phyloP scores from a whole-genome alignment of 37 sponge, comb jelly and placozoan species.

The Halichondria panicea region DNA sequence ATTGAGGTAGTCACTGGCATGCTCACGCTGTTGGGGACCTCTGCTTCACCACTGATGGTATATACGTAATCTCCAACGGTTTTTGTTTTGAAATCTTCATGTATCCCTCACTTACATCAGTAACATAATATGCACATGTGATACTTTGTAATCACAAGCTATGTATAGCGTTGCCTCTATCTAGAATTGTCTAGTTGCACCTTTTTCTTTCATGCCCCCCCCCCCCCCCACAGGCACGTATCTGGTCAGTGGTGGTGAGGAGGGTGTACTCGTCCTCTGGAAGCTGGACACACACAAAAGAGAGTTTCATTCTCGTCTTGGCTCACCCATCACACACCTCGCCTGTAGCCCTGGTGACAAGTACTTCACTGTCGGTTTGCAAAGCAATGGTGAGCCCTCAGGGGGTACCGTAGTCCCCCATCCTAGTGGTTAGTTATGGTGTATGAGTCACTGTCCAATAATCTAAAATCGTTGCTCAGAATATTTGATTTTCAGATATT shows the following conservation, averaged over 20 bases:
- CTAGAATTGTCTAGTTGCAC: no score
- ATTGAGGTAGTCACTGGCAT: slow-evolving; percentile 98
- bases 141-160: no score
- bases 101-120: no score
- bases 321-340: slow-evolving; percentile 63
- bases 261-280: slow-evolving; percentile 91
- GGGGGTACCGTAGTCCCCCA: no score
- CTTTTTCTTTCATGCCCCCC: neutral
- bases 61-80: no score
- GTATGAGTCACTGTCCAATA: no score
- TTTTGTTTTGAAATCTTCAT: no score
- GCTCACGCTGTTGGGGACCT: slow-evolving; percentile 78
- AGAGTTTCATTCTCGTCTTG: slow-evolving; percentile 82
- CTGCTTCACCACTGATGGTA: slow-evolving; percentile 80
- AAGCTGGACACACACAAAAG: slow-evolving; percentile 64
- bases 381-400: slow-evolving; percentile 75
- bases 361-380: slow-evolving; percentile 62
- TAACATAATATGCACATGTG: no score
- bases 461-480: no score
- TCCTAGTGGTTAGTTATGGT: no score
- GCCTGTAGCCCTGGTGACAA: slow-evolving; percentile 49
- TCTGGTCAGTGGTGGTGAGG: slow-evolving; percentile 91
- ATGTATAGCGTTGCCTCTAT: no score
- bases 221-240: slow-evolving; percentile 59
- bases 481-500: no score